phyloP scores from a whole-genome alignment of 2,113 vertebrate genomes.

The Orycteropus afer region DNA sequence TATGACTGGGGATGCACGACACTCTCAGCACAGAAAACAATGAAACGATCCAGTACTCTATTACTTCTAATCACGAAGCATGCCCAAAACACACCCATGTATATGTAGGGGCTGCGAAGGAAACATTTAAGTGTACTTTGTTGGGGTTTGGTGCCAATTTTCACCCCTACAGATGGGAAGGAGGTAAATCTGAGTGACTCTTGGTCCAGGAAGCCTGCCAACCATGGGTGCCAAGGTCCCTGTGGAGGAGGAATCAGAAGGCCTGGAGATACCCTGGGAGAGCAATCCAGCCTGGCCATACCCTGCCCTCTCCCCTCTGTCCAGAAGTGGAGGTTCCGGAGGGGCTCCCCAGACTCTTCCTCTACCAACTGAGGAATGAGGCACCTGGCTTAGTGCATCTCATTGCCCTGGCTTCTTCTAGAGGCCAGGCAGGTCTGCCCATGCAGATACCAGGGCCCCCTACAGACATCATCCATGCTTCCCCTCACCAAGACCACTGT shows the following conservation, averaged over 20 bases:
- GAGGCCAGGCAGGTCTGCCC: not conserved
- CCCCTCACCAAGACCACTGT: not conserved
- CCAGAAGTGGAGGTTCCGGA: fast-evolving
- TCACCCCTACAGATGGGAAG: not conserved
- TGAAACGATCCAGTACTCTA: slow-evolving; percentile 76
- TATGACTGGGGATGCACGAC: slow-evolving; percentile 79
- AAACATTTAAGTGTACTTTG: not conserved
- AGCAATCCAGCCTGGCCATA: not conserved
- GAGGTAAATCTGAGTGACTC: not conserved
- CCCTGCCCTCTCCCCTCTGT: not conserved
- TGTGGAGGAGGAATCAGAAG: not conserved
- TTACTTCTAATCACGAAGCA: not conserved
- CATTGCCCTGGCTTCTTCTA: not conserved
- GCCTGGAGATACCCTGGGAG: not conserved
- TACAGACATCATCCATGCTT: too few relatives aligned
- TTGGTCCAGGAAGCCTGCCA: not conserved
- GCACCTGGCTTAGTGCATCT: not conserved
- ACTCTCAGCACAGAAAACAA: slow-evolving; percentile 83
- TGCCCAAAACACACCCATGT: not conserved
- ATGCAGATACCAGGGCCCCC: not conserved
- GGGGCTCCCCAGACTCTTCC: not conserved
- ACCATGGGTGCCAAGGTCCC: fast-evolving
- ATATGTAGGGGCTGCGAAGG: fast-evolving
- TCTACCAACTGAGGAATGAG: not conserved
- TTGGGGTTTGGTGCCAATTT: too few relatives aligned